A percentile compares a stretch with the other conserved stretches of the same genome.
Evolutionary conservation across 1,140 invertebrate genomes (phyloP).

Genomic region (Cephus cinctus): DNA sequence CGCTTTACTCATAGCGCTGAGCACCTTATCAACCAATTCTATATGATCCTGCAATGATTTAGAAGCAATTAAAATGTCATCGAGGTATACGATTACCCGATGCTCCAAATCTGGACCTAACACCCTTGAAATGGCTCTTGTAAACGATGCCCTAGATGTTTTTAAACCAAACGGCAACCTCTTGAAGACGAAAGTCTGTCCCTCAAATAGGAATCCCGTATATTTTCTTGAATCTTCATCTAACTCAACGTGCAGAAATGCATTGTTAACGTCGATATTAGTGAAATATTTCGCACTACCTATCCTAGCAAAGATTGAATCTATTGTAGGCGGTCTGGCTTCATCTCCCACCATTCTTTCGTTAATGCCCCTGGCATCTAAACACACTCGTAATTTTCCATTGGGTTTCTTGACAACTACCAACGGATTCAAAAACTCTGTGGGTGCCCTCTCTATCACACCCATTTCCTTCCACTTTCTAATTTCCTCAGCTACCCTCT

Average conservation of each 20-base stretch:
- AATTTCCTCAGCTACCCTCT: background rate
- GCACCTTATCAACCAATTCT: conserved; percentile 10
- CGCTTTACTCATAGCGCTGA: conserved; percentile 26
- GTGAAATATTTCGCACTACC: conserved; percentile 22
- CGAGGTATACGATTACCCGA: conserved; percentile 26
- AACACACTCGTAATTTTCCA: background rate
- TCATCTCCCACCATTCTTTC: background rate
- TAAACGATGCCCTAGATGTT: conserved; percentile 48
- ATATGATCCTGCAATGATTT: conserved; percentile 22
- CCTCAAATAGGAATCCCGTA: conserved; percentile 35
- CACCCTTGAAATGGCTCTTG: conserved; percentile 32
- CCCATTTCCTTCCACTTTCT: background rate
- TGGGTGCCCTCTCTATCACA: background rate
- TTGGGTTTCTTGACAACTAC: background rate
- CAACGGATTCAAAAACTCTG: background rate
- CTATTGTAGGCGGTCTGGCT: background rate
- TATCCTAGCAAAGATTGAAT: background rate
- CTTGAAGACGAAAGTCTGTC: conserved; percentile 51
- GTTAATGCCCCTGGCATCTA: background rate
- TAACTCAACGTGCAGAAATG: conserved; percentile 34
- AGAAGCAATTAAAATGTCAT: conserved; percentile 40
- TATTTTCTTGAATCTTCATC: conserved; percentile 28
- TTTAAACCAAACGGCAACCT: conserved; percentile 53
- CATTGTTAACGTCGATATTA: conserved; percentile 33
- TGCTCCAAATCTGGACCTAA: conserved; percentile 28